Evolutionary conservation across 2,797 vertebrate species (phyloP).

Genomic region (Ctenochaetus hawaiiensis): DNA sequence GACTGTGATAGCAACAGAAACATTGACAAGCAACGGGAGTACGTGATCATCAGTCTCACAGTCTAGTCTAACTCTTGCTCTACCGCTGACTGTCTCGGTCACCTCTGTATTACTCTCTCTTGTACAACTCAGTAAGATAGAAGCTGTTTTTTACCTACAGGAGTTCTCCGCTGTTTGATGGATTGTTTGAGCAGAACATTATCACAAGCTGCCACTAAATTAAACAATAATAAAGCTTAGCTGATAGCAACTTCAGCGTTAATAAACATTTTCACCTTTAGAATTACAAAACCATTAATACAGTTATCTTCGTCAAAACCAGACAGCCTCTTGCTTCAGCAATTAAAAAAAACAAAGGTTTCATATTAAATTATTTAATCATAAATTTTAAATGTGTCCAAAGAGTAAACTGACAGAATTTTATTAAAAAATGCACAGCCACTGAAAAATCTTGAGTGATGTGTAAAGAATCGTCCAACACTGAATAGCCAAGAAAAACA

Average conservation of each 20-base stretch:
- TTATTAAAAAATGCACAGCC: conserved; percentile 1
- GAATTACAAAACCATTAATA: not conserved
- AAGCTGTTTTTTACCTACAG: not conserved
- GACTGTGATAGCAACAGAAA: conserved; percentile 39
- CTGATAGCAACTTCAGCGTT: not conserved
- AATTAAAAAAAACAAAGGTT: conserved; percentile 2
- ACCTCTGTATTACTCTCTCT: conserved; percentile 19
- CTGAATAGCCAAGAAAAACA: not conserved
- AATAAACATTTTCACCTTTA: conserved; percentile 6
- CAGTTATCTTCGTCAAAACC: conserved; percentile 1
- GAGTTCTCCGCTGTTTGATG: not conserved
- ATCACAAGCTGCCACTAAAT: not conserved
- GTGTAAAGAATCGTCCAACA: not conserved
- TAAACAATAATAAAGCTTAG: not conserved
- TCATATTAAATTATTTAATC: not conserved
- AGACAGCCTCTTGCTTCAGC: not conserved
- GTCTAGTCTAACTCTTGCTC: conserved; percentile 21
- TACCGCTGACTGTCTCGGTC: conserved; percentile 14
- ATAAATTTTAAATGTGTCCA: not conserved
- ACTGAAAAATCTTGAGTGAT: not conserved
- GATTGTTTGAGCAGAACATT: conserved; percentile 9
- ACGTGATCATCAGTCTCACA: conserved; percentile 34
- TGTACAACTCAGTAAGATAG: conserved; percentile 11
- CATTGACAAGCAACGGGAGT: conserved; percentile 32
- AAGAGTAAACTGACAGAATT: not conserved